These are phyloP conservation scores for Mus minutoides DNA, from an alignment of 2,797 vertebrate genomes.

Conservation along the genomic window DNA sequence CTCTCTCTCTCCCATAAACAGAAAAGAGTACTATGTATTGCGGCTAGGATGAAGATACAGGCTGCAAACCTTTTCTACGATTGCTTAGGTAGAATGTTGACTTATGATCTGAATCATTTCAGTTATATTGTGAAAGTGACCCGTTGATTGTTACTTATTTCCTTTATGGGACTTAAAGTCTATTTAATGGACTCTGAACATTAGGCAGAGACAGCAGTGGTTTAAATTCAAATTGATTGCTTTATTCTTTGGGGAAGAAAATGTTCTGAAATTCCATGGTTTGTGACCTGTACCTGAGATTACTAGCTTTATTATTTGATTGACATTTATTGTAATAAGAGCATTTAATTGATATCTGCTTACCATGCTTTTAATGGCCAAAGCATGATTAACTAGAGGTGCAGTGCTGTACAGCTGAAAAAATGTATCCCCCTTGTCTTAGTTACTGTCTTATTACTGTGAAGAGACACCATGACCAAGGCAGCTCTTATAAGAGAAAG, in stretches of 20 bases:
- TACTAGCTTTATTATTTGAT: conserved; percentile 37
- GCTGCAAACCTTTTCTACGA: background rate
- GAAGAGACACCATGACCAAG: background rate
- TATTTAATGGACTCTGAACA: conserved; percentile 59
- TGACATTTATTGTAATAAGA: background rate
- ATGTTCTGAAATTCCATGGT: conserved; percentile 47
- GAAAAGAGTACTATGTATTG: conserved; percentile 6
- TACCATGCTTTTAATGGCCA: background rate
- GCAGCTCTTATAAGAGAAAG: background rate
- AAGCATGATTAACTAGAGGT: background rate
- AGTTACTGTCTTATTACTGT: background rate
- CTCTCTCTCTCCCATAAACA: background rate
- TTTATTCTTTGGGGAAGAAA: conserved; percentile 8
- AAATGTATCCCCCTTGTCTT: background rate
- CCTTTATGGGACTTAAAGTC: conserved; percentile 57
- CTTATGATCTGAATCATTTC: conserved; percentile 41
- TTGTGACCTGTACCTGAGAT: conserved; percentile 28
- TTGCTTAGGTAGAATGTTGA: conserved; percentile 43
- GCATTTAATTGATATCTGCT: background rate
- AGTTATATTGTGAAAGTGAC: conserved; percentile 51
- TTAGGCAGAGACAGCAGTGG: conserved; percentile 24
- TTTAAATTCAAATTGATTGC: conserved; percentile 47
- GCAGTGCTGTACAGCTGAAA: background rate
- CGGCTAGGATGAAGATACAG: background rate
- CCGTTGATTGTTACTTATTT: conserved; percentile 54